Base-by-base conservation (phyloP, 2,113 vertebrate genomes). In the Hirundichthys speculiger region DNA sequence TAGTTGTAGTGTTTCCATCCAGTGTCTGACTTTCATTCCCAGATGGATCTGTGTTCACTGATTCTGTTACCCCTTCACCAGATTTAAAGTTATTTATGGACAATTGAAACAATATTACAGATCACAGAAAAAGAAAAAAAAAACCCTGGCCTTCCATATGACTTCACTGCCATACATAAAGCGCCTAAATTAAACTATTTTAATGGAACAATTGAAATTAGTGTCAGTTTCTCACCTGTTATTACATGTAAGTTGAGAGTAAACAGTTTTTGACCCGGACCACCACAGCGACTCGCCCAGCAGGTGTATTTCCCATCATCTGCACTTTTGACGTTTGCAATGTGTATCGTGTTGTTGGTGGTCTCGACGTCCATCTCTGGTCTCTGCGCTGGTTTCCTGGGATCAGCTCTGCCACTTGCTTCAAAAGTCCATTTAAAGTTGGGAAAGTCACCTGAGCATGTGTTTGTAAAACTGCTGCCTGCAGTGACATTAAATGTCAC, bases 271-370 rank as follows among this genome's bases (percentile, higher is more conserved):
- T 71, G 15, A 25, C 2, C 9, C 4, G 66, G 21, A 53, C 25
- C 34, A n/a, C 19, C 20, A 47, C 59, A 68, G 45, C 12, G 30
- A 9, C 7, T 43, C 11, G 9, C 60, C 86, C 81, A 86, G 72
- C 86, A 90, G 11, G 46, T 82, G 42, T 88, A 90, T 40, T 67
- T 75, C 7, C 89, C 89, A 14, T 69, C 78, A 67, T 85, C 16
- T 43, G 40, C 14, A 14, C 6, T 14, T 49, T 18, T 54, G 8
- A 89, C 69, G 22, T 77, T 56, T 13, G 1, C 8, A 41, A 89
- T 59, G 14, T 50, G 13, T 52, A 89, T n/a, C 1, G 53, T 53
- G 16, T 54, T 75, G 43, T 71, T 64, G n/a, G n/a, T 34, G 20
- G 7, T 60, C 18, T 24, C 1, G 15, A 8, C 43, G 11, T 42